Percentiles rank a stretch among this genome's conserved stretches.
Conservation (phyloP, 1,140 invertebrate species). For the Proctacanthus coquilletti region DNA sequence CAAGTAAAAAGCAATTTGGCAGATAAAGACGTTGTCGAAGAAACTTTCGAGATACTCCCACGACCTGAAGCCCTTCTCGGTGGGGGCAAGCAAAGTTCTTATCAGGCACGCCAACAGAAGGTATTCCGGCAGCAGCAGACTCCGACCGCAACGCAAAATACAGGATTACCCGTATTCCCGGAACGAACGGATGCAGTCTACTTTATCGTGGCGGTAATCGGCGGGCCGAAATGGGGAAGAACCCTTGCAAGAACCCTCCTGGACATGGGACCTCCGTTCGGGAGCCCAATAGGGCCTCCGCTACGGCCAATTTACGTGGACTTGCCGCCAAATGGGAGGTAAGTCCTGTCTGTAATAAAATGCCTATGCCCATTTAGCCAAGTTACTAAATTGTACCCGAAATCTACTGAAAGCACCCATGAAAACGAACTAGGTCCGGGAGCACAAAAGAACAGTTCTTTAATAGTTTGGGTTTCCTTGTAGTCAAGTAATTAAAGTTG, state of each 20-base stretch:
- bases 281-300: constrained; percentile 1
- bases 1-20: too few species aligned
- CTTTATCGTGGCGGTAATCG: constrained; percentile 8
- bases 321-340: constrained; percentile 8
- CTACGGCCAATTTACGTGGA: constrained; percentile 7
- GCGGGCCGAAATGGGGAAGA: constrained; percentile 7
- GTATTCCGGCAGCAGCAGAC: neutral
- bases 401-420: too few species aligned
- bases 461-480: too few species aligned
- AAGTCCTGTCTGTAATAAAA: too few species aligned
- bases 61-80: neutral
- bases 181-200: constrained; percentile 7
- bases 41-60: neutral
- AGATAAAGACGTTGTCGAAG: neutral
- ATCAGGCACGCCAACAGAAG: neutral
- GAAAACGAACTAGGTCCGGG: too few species aligned
- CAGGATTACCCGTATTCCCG: constrained; percentile 4
- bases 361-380: too few species aligned
- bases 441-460: too few species aligned
- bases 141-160: neutral
- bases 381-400: too few species aligned
- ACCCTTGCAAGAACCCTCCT: constrained; percentile 4
- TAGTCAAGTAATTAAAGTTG: too few species aligned
- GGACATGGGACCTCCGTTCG: constrained; percentile 6
- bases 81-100: neutral